Evolutionary conservation across 2,113 vertebrate species (phyloP), one percentile per base, ranked within the genome.

Genomic region (Tragelaphus strepsiceros): DNA sequence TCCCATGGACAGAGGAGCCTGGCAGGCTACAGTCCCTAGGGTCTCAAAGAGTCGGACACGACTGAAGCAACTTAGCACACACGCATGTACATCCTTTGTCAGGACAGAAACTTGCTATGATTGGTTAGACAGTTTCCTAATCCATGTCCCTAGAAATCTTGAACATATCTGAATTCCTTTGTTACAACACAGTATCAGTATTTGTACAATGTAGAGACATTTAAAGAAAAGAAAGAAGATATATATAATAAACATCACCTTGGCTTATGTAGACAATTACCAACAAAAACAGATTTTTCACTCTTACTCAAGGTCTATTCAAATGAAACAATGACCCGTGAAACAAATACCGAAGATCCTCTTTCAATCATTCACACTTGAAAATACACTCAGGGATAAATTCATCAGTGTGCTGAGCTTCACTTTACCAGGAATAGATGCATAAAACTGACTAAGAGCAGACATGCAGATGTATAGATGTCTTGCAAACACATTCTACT

Each of bases 311-410:
- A 95, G 32, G 5, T 53, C 14, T 51, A 24, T 51, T 95, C 49
- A 71, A 95, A 49, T 78, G 74, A 88, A 96, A 88, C 46, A n/a
- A 49, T 28, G 15, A 86, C 3, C 53, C 16, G 22, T 6, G 14
- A 11, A 93, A 59, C 64, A 83, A 91, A 92, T 0, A 53, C 22
- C 13, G 1, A 67, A 91, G 30, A 35, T 62, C 93, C 28, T 30
- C 46, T 10, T 30, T 88, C 24, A 7, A 12, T 58, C 14, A 67
- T 77, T 96, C 28, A 56, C 88, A 93, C 54, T 32, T 71, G 77
- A 78, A 93, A 94, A 80, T 10, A 56, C 32, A 62, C 61, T 84
- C 82, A 64, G 1, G 56, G 43, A 51, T 54, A 94, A 96, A 90
- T 53, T 13, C 46, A 85, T 56, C 64, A 61, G 78, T 22, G 30